phyloP scores from a whole-genome alignment of 2,888 invertebrate species.

The Pollenia labialis region DNA sequence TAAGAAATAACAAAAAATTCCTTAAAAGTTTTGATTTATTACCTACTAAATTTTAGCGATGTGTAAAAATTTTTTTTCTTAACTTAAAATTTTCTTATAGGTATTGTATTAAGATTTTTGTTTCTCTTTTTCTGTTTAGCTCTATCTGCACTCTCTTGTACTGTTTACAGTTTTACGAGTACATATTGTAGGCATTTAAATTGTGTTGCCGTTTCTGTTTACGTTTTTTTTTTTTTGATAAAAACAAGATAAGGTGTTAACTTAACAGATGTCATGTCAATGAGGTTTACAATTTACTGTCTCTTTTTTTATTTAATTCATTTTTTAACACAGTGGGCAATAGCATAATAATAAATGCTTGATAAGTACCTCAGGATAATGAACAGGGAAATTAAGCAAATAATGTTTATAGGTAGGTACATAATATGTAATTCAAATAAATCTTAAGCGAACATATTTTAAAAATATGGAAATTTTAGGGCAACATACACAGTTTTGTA shows the following conservation, averaged over 20 bases:
- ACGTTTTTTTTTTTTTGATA: constrained; percentile 11
- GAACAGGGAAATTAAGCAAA: not conserved
- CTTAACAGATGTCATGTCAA: constrained; percentile 71
- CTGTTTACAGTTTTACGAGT: no score
- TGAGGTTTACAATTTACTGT: constrained; percentile 60
- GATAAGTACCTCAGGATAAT: not conserved
- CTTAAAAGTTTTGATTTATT: no score
- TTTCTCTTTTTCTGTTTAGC: constrained; percentile 20
- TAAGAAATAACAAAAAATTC: no score
- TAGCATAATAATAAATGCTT: constrained; percentile 22
- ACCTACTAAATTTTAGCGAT: no score
- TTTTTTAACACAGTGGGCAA: constrained; percentile 61
- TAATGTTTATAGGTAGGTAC: not conserved
- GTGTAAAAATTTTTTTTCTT: no score
- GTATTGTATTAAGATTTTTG: not conserved
- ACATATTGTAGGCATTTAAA: not conserved
- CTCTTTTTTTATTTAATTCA: constrained; percentile 22
- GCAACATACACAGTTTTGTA: no score
- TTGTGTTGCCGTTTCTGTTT: not conserved
- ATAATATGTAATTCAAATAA: no score
- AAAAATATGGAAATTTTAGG: no score
- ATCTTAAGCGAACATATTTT: no score
- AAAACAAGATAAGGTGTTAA: constrained; percentile 61
- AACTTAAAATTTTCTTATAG: no score
- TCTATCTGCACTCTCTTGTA: no score